Base-by-base conservation (phyloP, 2,888 invertebrate genomes). In the Pasiphila rectangulata region DNA sequence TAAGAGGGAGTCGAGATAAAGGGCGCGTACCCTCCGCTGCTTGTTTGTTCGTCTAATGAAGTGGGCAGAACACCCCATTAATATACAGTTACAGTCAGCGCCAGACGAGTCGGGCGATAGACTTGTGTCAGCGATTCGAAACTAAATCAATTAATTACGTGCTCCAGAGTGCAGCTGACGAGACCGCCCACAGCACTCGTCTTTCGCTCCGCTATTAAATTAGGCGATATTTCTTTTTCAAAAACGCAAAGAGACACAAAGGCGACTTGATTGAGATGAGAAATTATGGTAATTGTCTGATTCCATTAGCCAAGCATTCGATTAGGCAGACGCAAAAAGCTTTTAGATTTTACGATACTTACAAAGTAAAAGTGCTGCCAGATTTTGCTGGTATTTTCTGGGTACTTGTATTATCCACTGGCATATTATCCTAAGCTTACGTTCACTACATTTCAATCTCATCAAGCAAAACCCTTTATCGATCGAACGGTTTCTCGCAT, bases 1-100 rank as follows among this genome's bases (percentile, higher is more conserved):
- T 72, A 68, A 72, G 75, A 75, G 80, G 80, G 82, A 72, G 77
- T 70, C 54, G 72, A 75, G 75, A 75, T 79, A 76, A 76, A 76
- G 76, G 71, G 64, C 70, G 63, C 61, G 65, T 58, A 64, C 66
- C 71, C 69, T 62, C 59, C 74, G 74, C 68, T 57, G 60, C 74
- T 80, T 83, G 81, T 86, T 86, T 85, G 78, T 79, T 71, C 80
- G 67, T 60, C 71, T 85, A 86, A 86, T 86, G 86, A 85, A 84
- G 84, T 79, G 79, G 82, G 80, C 67, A 69, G 74, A 67, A 69
- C 71, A 60, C 62, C 52, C 75, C 77, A 80, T 81, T 79, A 81
- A 76, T 78, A 79, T 68, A 75, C 76, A 75, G 77, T 79, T 71
- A 75, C 76, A 74, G 73, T 69, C 67, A 69, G 65, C 61, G 55